These are phyloP conservation scores for Phrynosoma blainvillii DNA, from an alignment of 2,113 vertebrate species.

Conservation along the genomic window DNA sequence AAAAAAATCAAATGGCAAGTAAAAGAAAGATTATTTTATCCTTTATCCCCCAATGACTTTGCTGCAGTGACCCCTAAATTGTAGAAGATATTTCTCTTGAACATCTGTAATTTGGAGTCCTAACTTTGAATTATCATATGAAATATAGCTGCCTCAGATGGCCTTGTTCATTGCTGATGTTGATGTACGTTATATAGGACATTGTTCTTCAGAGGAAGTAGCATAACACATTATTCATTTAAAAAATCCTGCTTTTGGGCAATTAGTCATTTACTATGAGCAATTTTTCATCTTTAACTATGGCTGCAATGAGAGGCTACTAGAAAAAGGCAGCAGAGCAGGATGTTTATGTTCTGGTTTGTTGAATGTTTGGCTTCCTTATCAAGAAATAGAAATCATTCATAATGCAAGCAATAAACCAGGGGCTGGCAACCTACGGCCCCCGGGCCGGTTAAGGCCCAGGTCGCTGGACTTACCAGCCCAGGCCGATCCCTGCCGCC, in stretches of 20 bases:
- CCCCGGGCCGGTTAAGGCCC: too few relatives aligned
- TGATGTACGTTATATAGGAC: neutral
- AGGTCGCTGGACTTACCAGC: too few relatives aligned
- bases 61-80: neutral
- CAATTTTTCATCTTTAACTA: constrained; percentile 38
- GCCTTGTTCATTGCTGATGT: neutral
- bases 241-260: constrained; percentile 27
- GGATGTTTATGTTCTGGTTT: constrained; percentile 39
- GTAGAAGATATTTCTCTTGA: neutral
- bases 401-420: constrained; percentile 48
- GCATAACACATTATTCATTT: neutral
- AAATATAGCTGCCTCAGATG: neutral
- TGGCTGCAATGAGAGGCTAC: fast-evolving
- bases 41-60: neutral
- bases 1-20: too few relatives aligned
- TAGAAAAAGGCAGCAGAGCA: neutral
- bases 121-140: constrained; percentile 4
- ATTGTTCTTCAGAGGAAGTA: neutral
- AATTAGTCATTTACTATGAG: constrained; percentile 2
- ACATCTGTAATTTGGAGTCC: neutral
- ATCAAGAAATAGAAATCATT: constrained; percentile 52
- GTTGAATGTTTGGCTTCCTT: constrained; percentile 55
- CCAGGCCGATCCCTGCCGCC: too few relatives aligned
- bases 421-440: too few relatives aligned
- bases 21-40: neutral